These are phyloP conservation scores for Pseudopleuronectes americanus DNA, from an alignment of 2,797 vertebrate species.

Conservation along the genomic window DNA sequence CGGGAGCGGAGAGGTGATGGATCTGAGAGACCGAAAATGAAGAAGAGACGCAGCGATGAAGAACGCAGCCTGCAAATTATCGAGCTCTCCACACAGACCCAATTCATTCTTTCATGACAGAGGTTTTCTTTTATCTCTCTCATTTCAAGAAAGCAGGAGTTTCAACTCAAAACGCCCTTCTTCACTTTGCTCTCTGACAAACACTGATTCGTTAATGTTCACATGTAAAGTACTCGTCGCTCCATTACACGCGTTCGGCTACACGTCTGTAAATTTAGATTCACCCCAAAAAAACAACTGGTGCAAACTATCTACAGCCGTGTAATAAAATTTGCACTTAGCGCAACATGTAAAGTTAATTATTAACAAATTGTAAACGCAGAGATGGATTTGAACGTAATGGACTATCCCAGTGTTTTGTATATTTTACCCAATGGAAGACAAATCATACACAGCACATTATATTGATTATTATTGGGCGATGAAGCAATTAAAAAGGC, in stretches of 20 bases:
- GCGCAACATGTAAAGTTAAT: not conserved
- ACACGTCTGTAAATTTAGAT: too few species aligned
- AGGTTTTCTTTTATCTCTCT: constrained; percentile 51
- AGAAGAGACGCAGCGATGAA: constrained; percentile 25
- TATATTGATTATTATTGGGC: not conserved
- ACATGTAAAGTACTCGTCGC: not conserved
- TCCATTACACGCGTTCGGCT: not conserved
- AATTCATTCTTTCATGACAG: constrained; percentile 46
- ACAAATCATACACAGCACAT: not conserved
- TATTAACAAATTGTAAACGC: not conserved
- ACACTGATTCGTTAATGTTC: constrained; percentile 19
- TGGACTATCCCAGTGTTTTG: not conserved
- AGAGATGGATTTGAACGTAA: not conserved
- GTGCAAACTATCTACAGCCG: too few species aligned
- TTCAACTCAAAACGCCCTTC: constrained; percentile 7
- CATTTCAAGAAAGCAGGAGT: constrained; percentile 23
- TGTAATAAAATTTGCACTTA: too few species aligned
- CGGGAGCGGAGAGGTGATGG: constrained; percentile 46
- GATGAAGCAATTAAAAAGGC: too few species aligned
- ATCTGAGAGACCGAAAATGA: constrained; percentile 37
- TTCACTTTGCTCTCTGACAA: constrained; percentile 18
- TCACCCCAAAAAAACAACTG: too few species aligned
- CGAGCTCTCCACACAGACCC: constrained; percentile 29
- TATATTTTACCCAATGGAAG: not conserved
- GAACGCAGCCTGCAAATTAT: constrained; percentile 38